Evolutionary conservation across 2,797 vertebrate genomes (phyloP).

Genomic region (Peromyscus attwateri): DNA sequence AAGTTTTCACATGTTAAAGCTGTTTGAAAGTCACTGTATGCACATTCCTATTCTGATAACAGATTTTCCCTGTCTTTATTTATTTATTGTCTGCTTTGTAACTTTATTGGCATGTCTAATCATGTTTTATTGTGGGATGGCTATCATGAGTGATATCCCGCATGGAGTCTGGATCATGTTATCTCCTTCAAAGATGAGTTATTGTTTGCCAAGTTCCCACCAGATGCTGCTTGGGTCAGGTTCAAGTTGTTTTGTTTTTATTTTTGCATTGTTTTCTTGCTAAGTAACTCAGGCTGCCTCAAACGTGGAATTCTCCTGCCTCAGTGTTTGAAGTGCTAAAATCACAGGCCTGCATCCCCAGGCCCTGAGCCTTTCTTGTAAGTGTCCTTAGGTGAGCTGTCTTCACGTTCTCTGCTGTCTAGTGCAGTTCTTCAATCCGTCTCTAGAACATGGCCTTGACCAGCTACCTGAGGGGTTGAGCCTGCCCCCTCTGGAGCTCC

Average conservation of each 20-base stretch:
- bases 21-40: conserved; percentile 9
- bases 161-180: conserved; percentile 5
- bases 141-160: neutral
- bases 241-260: neutral
- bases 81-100: conserved; percentile 7
- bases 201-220: neutral
- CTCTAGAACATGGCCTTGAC: neutral
- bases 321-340: neutral
- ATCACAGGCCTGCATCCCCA: neutral
- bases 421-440: neutral
- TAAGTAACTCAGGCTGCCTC: neutral
- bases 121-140: neutral
- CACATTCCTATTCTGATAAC: neutral
- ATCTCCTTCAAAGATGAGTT: neutral
- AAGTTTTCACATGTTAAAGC: neutral
- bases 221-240: neutral
- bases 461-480: neutral
- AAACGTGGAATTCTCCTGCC: neutral
- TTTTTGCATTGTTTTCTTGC: neutral
- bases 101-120: neutral
- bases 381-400: neutral
- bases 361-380: neutral
- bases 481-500: neutral
- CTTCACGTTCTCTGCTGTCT: neutral
- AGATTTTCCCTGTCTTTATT: neutral